Percentiles rank a stretch among this genome's conserved stretches.
These are phyloP conservation scores for Hecatera dysodea DNA, from an alignment of 2,888 invertebrate species.

Conservation along the genomic window DNA sequence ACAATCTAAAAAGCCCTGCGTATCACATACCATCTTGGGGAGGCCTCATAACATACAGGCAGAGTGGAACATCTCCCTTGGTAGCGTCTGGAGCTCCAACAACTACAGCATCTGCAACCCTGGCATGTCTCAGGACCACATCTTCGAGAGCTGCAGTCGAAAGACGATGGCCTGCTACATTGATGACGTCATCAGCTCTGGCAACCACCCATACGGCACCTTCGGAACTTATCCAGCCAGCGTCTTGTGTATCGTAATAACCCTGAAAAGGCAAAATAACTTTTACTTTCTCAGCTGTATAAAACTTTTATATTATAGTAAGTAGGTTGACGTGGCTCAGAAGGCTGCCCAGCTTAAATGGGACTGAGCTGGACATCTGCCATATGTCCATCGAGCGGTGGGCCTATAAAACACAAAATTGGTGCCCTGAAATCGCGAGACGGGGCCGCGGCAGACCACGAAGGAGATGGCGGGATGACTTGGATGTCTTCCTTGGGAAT, in stretches of 20 bases:
- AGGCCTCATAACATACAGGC: constrained; percentile 95
- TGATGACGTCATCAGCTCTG: constrained; percentile 98
- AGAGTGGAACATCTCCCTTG: constrained; percentile 97
- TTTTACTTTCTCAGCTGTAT: not conserved
- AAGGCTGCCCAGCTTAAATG: too few relatives aligned
- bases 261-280: constrained; percentile 89
- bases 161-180: constrained; percentile 98
- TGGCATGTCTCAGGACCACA: constrained; percentile 96
- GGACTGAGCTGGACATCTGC: too few relatives aligned
- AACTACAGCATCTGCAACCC: constrained; percentile 96
- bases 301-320: not conserved
- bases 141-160: constrained; percentile 98
- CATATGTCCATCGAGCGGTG: too few relatives aligned
- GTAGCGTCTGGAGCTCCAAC: constrained; percentile 97
- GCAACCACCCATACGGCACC: constrained; percentile 97
- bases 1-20: constrained; percentile 70
- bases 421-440: too few relatives aligned
- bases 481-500: too few relatives aligned
- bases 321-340: too few relatives aligned
- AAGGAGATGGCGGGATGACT: too few relatives aligned
- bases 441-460: too few relatives aligned
- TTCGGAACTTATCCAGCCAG: constrained; percentile 95
- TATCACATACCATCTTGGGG: constrained; percentile 80
- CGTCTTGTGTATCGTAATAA: constrained; percentile 98
- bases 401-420: too few relatives aligned